These are phyloP conservation scores for Phycodurus eques DNA, from an alignment of 2,113 vertebrate genomes.

Conservation along the genomic window DNA sequence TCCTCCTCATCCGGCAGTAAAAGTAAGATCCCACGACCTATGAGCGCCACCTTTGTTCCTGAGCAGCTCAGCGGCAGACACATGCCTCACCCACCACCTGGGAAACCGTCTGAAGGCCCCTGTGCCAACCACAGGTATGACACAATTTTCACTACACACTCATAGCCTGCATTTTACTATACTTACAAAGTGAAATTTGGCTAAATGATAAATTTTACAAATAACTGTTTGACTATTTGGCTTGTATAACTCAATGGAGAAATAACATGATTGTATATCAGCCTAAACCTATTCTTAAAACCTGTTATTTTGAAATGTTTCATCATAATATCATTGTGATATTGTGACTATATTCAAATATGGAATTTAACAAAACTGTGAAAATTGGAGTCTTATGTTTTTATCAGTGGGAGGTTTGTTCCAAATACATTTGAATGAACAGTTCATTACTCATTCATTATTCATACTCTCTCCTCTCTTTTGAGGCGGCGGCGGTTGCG, in stretches of 20 bases:
- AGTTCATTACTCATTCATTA: neutral
- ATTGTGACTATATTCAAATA: no score
- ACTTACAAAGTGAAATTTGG: neutral
- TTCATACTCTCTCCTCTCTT: neutral
- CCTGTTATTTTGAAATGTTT: no score
- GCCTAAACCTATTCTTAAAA: no score
- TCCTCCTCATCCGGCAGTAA: conserved; percentile 83
- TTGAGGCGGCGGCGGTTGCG: conserved; percentile 82
- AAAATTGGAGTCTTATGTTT: no score
- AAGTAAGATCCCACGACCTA: conserved; percentile 94
- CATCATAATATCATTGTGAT: no score
- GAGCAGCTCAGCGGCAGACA: conserved; percentile 83
- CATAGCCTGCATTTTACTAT: neutral
- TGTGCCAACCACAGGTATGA: conserved; percentile 87
- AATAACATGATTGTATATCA: no score
- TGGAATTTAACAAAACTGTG: no score
- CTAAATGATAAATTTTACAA: neutral
- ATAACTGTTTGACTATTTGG: neutral
- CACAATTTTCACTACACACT: neutral
- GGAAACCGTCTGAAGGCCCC: conserved; percentile 84
- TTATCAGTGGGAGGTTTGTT: no score
- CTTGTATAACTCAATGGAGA: no score
- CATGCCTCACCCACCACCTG: conserved; percentile 89
- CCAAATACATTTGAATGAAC: no score
- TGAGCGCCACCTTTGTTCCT: conserved; percentile 78